Base-by-base conservation (phyloP, 2,797 vertebrate species). In the Mormyrops attenuatus region DNA sequence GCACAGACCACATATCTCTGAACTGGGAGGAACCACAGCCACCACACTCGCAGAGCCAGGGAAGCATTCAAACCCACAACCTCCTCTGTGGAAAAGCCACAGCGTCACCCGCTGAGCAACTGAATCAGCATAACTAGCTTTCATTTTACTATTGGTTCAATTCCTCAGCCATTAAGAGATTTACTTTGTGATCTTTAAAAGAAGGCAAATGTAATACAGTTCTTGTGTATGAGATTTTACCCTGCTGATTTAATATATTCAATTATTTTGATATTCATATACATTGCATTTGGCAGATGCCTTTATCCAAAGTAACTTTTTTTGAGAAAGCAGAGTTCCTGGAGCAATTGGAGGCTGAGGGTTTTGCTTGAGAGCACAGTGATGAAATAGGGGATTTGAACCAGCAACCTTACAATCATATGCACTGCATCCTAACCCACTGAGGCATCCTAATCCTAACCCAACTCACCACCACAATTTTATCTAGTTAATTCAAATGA, bases 111-210 rank as follows among this genome's bases (percentile, higher is more conserved):
- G 3, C 77, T n/a, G 77, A 82, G 77, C 38, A n/a, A 47, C 41
- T 80, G 15, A 17, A 44, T 8, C 38, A n/a, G 73, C 44, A 9
- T 13, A 85, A 11, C 44, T 6, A 85, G n/a, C 82, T 30, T 85
- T 50, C n/a, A 85, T 49, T 26, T 52, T 9, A 30, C 13, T 50
- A 50, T 26, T 85, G 44, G 13, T 26, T 30, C 47, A 20, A 34
- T n/a, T 52, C 49, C 47, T 85, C 49, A 85, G 82, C 44, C 44
- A 49, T 52, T 52, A 85, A 5, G 22, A 85, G n/a, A 26, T 47
- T 85, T 26, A 6, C 44, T 47, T 52, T 85, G 49, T 85, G 44
- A 85, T 52, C 44, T 85, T 85, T 85, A 52, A 85, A 85, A 85
- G 41, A 11, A 50, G 82, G 49, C 49, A 85, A 52, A 85, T 44